Conservation (phyloP, 1,140 invertebrate species). For the Bombus sylvicola region DNA sequence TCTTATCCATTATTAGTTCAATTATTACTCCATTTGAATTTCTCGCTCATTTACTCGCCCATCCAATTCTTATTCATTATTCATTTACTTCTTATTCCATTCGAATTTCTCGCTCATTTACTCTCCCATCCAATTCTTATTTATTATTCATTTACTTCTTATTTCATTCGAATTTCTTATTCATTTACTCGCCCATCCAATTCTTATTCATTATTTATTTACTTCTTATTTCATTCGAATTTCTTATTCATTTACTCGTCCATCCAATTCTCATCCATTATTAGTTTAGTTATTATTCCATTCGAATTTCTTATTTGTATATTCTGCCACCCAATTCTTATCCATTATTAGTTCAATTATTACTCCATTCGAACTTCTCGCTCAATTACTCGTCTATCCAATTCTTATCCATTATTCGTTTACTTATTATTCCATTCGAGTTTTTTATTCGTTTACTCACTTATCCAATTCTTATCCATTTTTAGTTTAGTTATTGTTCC, state of each 20-base stretch:
- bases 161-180: not conserved
- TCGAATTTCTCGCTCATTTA: no score
- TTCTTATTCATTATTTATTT: no score
- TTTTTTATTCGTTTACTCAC: fast-evolving
- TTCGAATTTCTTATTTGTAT: not conserved
- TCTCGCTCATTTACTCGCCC: fast-evolving
- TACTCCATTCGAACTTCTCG: fast-evolving
- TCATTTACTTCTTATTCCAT: fast-evolving
- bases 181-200: not conserved
- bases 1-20: no score
- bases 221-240: no score
- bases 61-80: not conserved
- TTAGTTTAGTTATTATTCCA: no score
- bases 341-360: no score
- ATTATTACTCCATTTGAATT: fast-evolving
- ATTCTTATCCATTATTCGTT: no score
- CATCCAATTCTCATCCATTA: no score
- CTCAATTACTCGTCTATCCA: not conserved
- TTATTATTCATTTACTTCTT: not conserved
- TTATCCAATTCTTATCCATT: not conserved
- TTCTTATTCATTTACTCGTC: no score
- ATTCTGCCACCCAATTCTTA: no score
- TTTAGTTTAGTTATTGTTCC: fast-evolving
- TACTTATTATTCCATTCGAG: fast-evolving
- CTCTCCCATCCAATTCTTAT: no score